A percentile compares a stretch with the other conserved stretches of the same genome.
Evolutionary conservation across 2,113 vertebrate genomes (phyloP).

Genomic region (Python bivittatus): DNA sequence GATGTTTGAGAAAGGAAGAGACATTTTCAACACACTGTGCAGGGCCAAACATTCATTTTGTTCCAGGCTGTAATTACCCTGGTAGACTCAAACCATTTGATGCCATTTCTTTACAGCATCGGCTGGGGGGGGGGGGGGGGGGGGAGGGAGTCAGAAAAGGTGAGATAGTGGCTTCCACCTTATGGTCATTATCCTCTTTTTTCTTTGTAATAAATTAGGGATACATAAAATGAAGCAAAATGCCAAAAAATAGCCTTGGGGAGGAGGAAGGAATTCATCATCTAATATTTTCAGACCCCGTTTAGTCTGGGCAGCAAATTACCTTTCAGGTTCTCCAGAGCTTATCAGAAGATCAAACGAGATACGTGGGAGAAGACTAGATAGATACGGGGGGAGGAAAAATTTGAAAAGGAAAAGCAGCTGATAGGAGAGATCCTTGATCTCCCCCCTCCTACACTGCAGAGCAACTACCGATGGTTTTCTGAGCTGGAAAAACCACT

Average conservation of each 20-base stretch:
- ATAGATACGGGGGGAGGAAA: background rate
- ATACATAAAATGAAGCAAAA: background rate
- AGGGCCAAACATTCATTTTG: background rate
- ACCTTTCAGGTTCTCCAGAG: background rate
- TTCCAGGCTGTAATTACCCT: background rate
- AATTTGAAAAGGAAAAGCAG: background rate
- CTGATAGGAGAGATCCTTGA: background rate
- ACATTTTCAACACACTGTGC: background rate
- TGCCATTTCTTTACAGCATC: background rate
- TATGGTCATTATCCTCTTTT: background rate
- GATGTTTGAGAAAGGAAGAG: slow-evolving; percentile 28
- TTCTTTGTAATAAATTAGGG: background rate
- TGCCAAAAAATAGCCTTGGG: background rate
- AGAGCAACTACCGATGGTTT: background rate
- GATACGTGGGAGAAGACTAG: background rate
- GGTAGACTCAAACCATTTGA: background rate
- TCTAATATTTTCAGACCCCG: background rate
- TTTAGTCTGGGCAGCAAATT: background rate
- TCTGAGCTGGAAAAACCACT: background rate
- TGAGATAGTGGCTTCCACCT: background rate
- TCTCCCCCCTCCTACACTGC: background rate
- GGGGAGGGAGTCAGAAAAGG: background rate
- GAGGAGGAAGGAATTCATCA: background rate
- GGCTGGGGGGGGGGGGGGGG: background rate
- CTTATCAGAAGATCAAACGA: background rate